phyloP scores from a whole-genome alignment of 2,888 invertebrate genomes.

The Latrodectus elegans region DNA sequence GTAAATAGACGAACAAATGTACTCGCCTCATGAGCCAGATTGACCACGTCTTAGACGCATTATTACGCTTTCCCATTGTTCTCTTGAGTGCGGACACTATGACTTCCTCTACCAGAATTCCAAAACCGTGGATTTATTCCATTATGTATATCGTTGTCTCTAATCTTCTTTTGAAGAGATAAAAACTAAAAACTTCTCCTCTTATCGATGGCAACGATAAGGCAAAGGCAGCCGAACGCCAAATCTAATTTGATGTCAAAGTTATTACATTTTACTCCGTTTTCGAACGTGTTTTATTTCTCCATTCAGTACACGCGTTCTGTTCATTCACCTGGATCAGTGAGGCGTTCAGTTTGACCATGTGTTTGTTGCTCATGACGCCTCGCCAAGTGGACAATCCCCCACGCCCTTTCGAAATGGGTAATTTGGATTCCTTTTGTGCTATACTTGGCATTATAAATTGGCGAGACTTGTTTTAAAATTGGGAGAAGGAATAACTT shows the following conservation, averaged over 20 bases:
- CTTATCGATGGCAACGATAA: neutral
- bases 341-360: slow-evolving; percentile 59
- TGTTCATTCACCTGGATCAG: slow-evolving; percentile 45
- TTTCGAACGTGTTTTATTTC: slow-evolving; percentile 16
- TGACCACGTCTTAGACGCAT: slow-evolving; percentile 46
- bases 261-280: slow-evolving; percentile 34
- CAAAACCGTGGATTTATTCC: slow-evolving; percentile 13
- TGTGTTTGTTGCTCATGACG: slow-evolving; percentile 4
- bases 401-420: slow-evolving; percentile 19
- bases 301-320: slow-evolving; percentile 46
- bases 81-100: slow-evolving; percentile 19
- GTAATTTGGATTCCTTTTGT: neutral
- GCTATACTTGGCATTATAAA: neutral
- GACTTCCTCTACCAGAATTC: slow-evolving; percentile 44
- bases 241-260: slow-evolving; percentile 61
- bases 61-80: slow-evolving; percentile 55
- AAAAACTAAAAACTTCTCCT: neutral
- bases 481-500: too few relatives aligned
- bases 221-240: slow-evolving; percentile 31
- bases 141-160: slow-evolving; percentile 25
- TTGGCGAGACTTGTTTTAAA: too few relatives aligned
- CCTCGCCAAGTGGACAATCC: slow-evolving; percentile 12
- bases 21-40: slow-evolving; percentile 13
- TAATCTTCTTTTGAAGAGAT: neutral
- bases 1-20: slow-evolving; percentile 62